Evolutionary conservation across 64 coral and sea anemone genomes (phyloP), one percentile per base, ranked within the genome.

Genomic region (Stichodactyla helianthus): DNA sequence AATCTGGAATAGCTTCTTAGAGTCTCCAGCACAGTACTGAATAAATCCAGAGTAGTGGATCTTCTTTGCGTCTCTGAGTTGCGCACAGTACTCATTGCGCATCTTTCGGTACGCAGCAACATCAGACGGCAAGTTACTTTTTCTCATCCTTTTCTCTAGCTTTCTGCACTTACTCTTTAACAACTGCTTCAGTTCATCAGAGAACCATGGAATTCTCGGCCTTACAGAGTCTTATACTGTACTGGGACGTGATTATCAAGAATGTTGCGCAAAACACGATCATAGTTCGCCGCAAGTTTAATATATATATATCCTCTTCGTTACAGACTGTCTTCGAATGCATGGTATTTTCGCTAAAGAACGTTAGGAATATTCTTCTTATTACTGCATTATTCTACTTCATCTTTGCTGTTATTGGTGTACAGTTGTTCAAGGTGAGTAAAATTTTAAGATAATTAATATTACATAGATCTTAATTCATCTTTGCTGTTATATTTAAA

Each of bases 341-440:
- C 57, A 98, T 98, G 96, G 81, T 98, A 84, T 98, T 94, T 81
- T 98, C 96, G 12, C 57, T 98, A 18, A 98, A 98, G 82, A 98
- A 98, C 51, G 96, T 98, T 2, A 90, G 93, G 74, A 94, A 94
- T 56, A 98, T 98, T 53, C 90, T 98, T 11, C 89, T 98, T 53
- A 98, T 98, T 50, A 98, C 92, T 77, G 71, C 89, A 22, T 59
- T 98, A 19, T 98, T 98, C 56, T 95, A 94, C 70, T 94, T 94
- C 55, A 98, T 98, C 19, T 98, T 98, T 52, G 96, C 96, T 85
- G 96, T 98, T 51, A 94, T 98, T 92, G 96, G 96, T 19, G 96
- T 98, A 19, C 96, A 98, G 50, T 59, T 98, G 6, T 98, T 98
- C 58, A 94, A 98, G 96, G 96, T 98, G 83, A 35, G 31, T 35